Conservation (phyloP, 2,888 invertebrate genomes). For the Stenolophus ochropezus region DNA sequence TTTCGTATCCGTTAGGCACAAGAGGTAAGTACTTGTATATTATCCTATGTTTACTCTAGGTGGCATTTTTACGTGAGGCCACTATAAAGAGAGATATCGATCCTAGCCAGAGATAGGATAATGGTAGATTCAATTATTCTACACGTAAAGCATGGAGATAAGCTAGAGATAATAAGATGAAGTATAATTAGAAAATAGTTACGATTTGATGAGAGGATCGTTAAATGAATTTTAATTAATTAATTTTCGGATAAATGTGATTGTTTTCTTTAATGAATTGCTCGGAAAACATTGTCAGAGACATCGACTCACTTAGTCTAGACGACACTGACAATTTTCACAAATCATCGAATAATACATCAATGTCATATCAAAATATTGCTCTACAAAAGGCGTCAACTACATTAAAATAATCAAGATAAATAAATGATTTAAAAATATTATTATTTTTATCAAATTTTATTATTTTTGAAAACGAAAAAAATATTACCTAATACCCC, state of each 20-base stretch:
- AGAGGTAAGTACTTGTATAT: not conserved
- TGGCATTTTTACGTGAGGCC: not conserved
- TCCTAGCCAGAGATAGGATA: not conserved
- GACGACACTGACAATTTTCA: too few relatives aligned
- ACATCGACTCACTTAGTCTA: too few relatives aligned
- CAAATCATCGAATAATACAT: too few relatives aligned
- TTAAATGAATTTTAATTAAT: not conserved
- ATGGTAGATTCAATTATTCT: not conserved
- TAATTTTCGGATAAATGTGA: not conserved
- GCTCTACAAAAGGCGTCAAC: too few relatives aligned
- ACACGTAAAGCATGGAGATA: not conserved
- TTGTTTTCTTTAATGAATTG: not conserved
- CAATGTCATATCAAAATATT: too few relatives aligned
- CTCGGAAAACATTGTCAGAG: too few relatives aligned
- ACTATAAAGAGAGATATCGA: not conserved
- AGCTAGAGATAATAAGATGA: not conserved
- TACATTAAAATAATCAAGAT: too few relatives aligned
- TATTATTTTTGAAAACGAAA: too few relatives aligned
- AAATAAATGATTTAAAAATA: too few relatives aligned
- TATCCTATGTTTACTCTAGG: not conserved
- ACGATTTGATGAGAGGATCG: not conserved
- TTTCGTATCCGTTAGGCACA: not conserved
- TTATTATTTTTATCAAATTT: too few relatives aligned
- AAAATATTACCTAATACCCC: too few relatives aligned
- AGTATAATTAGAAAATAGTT: not conserved